phyloP scores from a whole-genome alignment of 2,113 vertebrate species.

The Pitta sordida region DNA sequence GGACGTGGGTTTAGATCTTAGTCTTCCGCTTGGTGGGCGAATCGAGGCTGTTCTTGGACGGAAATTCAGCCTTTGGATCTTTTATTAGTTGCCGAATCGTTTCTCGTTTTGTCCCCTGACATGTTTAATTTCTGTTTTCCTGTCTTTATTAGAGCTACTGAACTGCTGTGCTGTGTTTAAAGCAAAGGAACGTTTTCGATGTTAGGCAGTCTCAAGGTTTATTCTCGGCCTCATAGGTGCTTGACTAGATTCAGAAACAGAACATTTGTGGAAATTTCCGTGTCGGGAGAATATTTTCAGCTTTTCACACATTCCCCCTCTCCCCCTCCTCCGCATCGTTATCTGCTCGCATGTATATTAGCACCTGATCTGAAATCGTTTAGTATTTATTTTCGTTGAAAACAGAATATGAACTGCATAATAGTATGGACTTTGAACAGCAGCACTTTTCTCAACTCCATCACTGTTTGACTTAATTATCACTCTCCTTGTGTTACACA shows the following conservation, averaged over 20 bases:
- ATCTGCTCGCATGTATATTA: accelerated
- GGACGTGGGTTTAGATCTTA: accelerated
- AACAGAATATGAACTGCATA: accelerated
- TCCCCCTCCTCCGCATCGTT: accelerated
- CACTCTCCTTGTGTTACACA: accelerated
- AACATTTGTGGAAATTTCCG: accelerated
- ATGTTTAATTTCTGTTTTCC: accelerated
- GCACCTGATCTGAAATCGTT: accelerated
- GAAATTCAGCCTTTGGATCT: accelerated
- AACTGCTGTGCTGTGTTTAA: accelerated
- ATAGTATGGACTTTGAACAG: accelerated
- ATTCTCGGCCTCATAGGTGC: accelerated
- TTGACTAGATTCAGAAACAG: accelerated
- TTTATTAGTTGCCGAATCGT: accelerated
- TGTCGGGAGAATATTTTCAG: accelerated
- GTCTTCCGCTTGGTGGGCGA: accelerated
- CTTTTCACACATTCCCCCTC: accelerated
- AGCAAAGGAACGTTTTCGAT: accelerated
- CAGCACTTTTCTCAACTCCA: accelerated
- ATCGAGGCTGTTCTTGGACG: accelerated
- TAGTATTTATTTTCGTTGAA: accelerated
- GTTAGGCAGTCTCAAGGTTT: accelerated
- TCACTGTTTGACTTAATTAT: background rate
- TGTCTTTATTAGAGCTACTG: accelerated
- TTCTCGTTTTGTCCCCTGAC: background rate